A percentile compares a stretch with the other conserved stretches of the same genome.
Evolutionary conservation across 2,888 invertebrate genomes (phyloP).

Genomic region (Megastigmus dorsalis): DNA sequence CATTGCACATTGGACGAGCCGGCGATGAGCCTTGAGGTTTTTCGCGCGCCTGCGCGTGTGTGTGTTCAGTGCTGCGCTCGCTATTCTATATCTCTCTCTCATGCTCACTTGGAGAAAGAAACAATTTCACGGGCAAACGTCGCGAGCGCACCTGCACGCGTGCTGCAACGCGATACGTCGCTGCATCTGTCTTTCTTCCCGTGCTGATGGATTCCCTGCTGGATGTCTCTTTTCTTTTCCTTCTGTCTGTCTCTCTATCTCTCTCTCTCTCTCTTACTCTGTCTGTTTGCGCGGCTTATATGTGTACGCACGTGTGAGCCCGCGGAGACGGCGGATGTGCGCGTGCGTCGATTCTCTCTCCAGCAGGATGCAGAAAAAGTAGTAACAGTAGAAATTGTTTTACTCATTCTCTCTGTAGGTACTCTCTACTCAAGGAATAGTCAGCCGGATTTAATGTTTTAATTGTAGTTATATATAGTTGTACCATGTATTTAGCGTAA

Average conservation of each 20-base stretch:
- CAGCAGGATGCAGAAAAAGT: slow-evolving; percentile 4
- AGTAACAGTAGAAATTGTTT: background rate
- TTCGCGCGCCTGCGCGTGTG: slow-evolving; percentile 4
- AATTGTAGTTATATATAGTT: background rate
- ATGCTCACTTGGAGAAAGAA: background rate
- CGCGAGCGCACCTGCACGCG: slow-evolving; percentile 57
- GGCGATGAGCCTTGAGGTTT: slow-evolving; percentile 17
- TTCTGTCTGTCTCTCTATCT: background rate
- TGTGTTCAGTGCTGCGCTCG: background rate
- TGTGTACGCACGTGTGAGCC: slow-evolving; percentile 17
- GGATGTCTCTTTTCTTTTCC: slow-evolving; percentile 29
- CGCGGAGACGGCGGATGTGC: background rate
- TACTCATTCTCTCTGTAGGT: background rate
- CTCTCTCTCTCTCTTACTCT: background rate
- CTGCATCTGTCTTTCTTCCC: slow-evolving; percentile 55
- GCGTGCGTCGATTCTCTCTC: slow-evolving; percentile 27
- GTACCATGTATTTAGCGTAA: background rate
- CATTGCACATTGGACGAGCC: too few relatives aligned
- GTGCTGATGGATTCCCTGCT: slow-evolving; percentile 29
- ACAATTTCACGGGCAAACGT: background rate
- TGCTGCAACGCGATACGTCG: slow-evolving; percentile 57
- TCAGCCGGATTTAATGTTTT: slow-evolving; percentile 13
- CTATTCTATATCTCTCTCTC: background rate
- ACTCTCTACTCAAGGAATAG: background rate
- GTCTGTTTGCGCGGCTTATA: background rate